Conservation (phyloP, 2,888 invertebrate genomes). For the Theretra japonica region DNA sequence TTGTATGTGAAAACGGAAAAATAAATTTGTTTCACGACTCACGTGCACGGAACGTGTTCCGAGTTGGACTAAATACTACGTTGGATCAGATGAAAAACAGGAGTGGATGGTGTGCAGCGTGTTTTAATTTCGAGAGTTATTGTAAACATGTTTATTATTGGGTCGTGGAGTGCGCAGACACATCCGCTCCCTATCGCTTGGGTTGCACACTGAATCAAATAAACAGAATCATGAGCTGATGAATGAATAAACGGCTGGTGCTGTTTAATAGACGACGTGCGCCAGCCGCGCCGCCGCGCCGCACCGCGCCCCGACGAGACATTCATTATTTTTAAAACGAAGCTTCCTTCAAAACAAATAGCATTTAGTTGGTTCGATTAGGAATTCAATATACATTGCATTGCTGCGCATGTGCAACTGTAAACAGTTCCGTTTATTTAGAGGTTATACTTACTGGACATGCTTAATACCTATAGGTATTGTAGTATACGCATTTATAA, state of each 20-base stretch:
- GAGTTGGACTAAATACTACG: conserved; percentile 54
- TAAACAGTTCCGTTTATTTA: conserved; percentile 29
- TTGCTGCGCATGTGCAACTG: conserved; percentile 18
- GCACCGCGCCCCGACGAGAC: background rate
- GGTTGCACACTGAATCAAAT: conserved; percentile 44
- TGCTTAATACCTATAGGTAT: background rate
- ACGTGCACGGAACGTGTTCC: conserved; percentile 56
- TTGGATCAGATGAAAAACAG: conserved; percentile 48
- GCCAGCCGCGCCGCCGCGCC: background rate
- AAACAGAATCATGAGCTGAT: conserved; percentile 36
- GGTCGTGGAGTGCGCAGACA: conserved; percentile 58
- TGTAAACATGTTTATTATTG: conserved; percentile 68
- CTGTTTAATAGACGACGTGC: conserved; percentile 22
- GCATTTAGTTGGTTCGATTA: conserved; percentile 1
- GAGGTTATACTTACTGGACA: background rate
- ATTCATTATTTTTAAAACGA: conserved; percentile 22
- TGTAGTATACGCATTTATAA: background rate
- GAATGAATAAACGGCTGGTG: conserved; percentile 31
- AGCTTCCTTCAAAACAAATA: conserved; percentile 19
- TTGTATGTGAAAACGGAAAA: conserved; percentile 17
- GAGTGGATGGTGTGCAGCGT: conserved; percentile 49
- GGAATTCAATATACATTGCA: conserved; percentile 4
- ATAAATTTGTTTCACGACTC: conserved; percentile 31
- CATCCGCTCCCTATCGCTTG: conserved; percentile 53
- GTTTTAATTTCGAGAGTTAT: conserved; percentile 65